phyloP scores from a whole-genome alignment of 2,797 vertebrate genomes.

The Thunnus albacares region DNA sequence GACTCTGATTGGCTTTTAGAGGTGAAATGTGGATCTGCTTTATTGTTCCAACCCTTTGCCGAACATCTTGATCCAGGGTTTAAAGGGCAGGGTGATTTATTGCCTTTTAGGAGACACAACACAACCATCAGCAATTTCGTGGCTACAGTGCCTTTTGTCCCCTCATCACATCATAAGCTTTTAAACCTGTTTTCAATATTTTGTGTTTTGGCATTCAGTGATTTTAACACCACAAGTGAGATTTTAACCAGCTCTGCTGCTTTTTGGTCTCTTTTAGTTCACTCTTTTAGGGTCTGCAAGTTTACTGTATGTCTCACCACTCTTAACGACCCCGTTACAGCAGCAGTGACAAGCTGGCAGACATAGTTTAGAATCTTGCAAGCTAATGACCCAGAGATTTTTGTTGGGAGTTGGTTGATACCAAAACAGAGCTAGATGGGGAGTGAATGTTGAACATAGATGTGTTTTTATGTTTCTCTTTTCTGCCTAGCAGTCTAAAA shows the following conservation, averaged over 20 bases:
- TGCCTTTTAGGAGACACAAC: conserved; percentile 10
- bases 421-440: too few species aligned
- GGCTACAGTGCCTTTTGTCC: neutral
- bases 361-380: neutral
- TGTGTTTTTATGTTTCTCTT: neutral
- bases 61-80: conserved; percentile 19
- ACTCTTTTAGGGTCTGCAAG: neutral
- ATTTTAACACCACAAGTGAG: too few species aligned
- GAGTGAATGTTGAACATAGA: too few species aligned
- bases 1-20: conserved; percentile 32
- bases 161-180: neutral
- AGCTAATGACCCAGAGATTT: too few species aligned
- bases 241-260: neutral
- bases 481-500: neutral
- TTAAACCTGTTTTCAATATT: neutral
- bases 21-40: conserved; percentile 15
- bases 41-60: conserved; percentile 6
- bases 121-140: conserved; percentile 20
- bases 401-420: too few species aligned
- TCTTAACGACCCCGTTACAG: too few species aligned
- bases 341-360: too few species aligned
- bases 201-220: neutral
- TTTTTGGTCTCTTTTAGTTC: too few species aligned
- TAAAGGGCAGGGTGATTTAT: conserved; percentile 41
- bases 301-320: too few species aligned